Evolutionary conservation across 2,888 invertebrate species (phyloP).

Genomic region (Platycheirus rosarum): DNA sequence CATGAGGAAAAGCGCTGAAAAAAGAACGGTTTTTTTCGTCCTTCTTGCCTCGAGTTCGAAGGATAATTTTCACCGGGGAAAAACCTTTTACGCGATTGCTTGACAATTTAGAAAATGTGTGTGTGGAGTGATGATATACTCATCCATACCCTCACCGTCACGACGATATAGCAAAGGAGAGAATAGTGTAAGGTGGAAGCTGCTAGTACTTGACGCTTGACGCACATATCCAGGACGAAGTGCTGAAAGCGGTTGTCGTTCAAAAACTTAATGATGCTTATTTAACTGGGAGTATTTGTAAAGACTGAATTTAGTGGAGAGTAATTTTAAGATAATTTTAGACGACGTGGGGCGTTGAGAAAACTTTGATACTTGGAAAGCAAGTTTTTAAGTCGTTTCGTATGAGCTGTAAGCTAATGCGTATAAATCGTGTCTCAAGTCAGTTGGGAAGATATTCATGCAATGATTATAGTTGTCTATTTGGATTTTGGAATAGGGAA

Average conservation of each 20-base stretch:
- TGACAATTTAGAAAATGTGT: conserved; percentile 48
- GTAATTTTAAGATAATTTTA: conserved; percentile 56
- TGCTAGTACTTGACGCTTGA: conserved; percentile 2
- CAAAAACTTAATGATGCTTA: conserved; percentile 69
- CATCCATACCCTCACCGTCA: neutral
- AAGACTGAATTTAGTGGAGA: conserved; percentile 61
- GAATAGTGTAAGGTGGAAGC: neutral
- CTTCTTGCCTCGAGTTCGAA: conserved; percentile 43
- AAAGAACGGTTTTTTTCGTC: too few species aligned
- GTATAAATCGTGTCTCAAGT: neutral
- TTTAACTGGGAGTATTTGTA: conserved; percentile 49
- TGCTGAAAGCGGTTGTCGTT: conserved; percentile 63
- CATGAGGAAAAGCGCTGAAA: conserved; percentile 30
- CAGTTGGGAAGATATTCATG: neutral
- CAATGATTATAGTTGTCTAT: neutral
- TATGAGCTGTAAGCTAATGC: neutral
- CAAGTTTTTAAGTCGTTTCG: neutral
- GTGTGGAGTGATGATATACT: conserved; percentile 19
- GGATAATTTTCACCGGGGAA: conserved; percentile 56
- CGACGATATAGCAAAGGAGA: neutral
- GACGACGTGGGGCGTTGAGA: neutral
- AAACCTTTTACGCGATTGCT: conserved; percentile 67
- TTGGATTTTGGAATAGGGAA: neutral
- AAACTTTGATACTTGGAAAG: neutral
- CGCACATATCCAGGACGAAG: conserved; percentile 12